Conservation (phyloP, 2,888 invertebrate species). For the Luffia ferchaultella region DNA sequence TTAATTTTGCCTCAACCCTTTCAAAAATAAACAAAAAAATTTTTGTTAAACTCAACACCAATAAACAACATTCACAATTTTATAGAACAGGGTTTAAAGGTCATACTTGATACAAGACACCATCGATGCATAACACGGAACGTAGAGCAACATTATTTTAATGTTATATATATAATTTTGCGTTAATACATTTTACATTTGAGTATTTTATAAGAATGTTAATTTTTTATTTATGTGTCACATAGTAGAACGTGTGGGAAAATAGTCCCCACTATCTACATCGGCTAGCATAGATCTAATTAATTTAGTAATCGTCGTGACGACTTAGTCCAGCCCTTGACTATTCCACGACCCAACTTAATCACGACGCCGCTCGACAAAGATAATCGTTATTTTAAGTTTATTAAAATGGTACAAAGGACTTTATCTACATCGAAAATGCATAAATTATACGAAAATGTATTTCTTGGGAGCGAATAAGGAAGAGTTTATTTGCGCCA, state of each 20-base stretch:
- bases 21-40: too few species aligned
- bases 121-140: too few species aligned
- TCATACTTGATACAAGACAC: too few species aligned
- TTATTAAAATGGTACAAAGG: conserved; percentile 66
- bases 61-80: too few species aligned
- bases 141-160: too few species aligned
- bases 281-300: conserved; percentile 56
- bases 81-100: too few species aligned
- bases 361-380: conserved; percentile 62
- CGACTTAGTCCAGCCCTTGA: conserved; percentile 54
- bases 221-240: neutral
- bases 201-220: neutral
- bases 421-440: neutral
- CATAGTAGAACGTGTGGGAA: conserved; percentile 48
- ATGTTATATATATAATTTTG: too few species aligned
- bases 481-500: conserved; percentile 55
- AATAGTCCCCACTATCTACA: conserved; percentile 57
- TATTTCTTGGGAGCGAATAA: conserved; percentile 35
- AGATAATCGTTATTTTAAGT: conserved; percentile 67
- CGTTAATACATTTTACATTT: too few species aligned
- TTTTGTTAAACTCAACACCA: too few species aligned
- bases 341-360: conserved; percentile 60
- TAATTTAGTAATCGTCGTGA: conserved; percentile 67
- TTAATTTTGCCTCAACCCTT: too few species aligned
- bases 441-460: neutral